Conservation (phyloP, 2,797 vertebrate genomes). For the Pseudochirops corinnae region DNA sequence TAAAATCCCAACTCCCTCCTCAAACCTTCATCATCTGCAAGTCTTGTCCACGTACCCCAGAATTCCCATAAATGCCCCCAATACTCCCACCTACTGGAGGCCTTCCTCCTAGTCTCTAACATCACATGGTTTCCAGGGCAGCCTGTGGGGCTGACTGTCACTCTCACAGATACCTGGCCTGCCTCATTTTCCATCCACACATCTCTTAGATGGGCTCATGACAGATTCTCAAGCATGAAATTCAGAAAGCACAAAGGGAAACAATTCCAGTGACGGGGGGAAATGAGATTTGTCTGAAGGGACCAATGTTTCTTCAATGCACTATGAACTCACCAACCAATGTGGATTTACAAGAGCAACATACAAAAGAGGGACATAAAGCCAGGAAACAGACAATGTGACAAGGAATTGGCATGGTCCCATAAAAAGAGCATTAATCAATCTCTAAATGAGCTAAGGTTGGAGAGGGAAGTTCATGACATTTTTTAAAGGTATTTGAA, state of each 20-base stretch:
- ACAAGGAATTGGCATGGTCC: too few relatives aligned
- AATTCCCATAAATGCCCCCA: background rate
- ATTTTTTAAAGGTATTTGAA: background rate
- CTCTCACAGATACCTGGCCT: background rate
- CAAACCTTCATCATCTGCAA: background rate
- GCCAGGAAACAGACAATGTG: background rate
- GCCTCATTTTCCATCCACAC: background rate
- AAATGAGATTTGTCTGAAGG: background rate
- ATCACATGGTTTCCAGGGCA: background rate
- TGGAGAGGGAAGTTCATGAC: background rate
- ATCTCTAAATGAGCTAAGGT: background rate
- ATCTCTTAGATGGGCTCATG: too few relatives aligned
- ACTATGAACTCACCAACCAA: background rate
- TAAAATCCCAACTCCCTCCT: background rate
- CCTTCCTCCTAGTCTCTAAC: background rate
- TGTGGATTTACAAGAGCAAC: too few relatives aligned
- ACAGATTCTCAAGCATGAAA: background rate
- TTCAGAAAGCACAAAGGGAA: background rate
- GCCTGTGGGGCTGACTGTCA: background rate
- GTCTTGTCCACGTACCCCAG: background rate
- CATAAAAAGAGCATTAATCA: background rate
- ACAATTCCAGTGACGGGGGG: background rate
- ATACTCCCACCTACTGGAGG: background rate
- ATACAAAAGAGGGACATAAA: background rate
- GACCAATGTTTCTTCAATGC: background rate